These are phyloP conservation scores for Gambusia affinis DNA, from an alignment of 2,113 vertebrate genomes.

Conservation along the genomic window DNA sequence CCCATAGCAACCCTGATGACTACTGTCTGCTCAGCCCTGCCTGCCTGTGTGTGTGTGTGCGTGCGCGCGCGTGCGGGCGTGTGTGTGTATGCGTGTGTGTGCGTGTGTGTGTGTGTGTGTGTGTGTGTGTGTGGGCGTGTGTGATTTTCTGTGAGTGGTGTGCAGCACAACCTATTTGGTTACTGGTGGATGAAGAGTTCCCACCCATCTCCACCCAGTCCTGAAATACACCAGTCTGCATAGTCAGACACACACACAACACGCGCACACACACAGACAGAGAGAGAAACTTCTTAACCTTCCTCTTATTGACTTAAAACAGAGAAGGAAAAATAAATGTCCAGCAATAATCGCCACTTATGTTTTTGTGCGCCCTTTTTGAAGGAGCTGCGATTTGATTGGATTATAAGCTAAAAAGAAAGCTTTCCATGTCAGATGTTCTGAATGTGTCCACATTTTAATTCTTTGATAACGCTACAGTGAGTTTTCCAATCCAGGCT, in stretches of 20 bases:
- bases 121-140: background rate
- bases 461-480: background rate
- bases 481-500: background rate
- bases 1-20: constrained; percentile 13
- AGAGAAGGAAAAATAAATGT: constrained; percentile 20
- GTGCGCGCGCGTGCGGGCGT: too few relatives aligned
- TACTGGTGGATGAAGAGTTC: constrained; percentile 47
- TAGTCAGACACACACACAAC: constrained; percentile 18
- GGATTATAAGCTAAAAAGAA: too few relatives aligned
- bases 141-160: constrained; percentile 13
- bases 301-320: constrained; percentile 9
- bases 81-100: too few relatives aligned
- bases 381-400: too few relatives aligned
- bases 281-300: constrained; percentile 11
- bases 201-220: constrained; percentile 70
- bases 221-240: constrained; percentile 65
- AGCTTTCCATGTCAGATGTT: background rate
- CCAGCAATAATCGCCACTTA: background rate
- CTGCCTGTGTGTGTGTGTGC: background rate
- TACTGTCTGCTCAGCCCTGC: constrained; percentile 33
- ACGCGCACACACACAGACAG: too few relatives aligned
- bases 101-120: too few relatives aligned
- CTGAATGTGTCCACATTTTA: background rate
- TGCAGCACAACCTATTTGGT: constrained; percentile 26
- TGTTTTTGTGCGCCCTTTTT: too few relatives aligned